Percentiles rank a stretch among this genome's conserved stretches.
Evolutionary conservation across 2,888 invertebrate species (phyloP).

Genomic region (Pterostichus niger): DNA sequence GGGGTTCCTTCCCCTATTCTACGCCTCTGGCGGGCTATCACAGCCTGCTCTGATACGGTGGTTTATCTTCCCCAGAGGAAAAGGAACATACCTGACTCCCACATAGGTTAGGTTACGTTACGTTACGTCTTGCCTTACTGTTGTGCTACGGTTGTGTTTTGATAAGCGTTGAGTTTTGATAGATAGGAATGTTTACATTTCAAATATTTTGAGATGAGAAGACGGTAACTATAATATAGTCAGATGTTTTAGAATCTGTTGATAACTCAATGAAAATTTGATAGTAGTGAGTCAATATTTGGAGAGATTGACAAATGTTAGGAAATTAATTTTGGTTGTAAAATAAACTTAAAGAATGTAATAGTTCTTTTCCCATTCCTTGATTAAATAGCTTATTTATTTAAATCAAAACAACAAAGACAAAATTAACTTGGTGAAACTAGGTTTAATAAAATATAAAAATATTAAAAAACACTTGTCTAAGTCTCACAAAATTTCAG

Average conservation of each 20-base stretch:
- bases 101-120: constrained; percentile 9
- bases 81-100: constrained; percentile 11
- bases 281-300: neutral
- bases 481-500: too few relatives aligned
- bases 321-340: too few relatives aligned
- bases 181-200: constrained; percentile 43
- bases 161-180: constrained; percentile 30
- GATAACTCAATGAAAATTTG: neutral
- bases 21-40: constrained; percentile 51
- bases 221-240: neutral
- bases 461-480: too few relatives aligned
- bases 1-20: neutral
- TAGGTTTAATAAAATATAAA: too few relatives aligned
- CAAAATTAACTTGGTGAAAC: too few relatives aligned
- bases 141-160: constrained; percentile 20
- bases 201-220: constrained; percentile 27
- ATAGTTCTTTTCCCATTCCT: too few relatives aligned
- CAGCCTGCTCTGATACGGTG: constrained; percentile 47
- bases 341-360: too few relatives aligned
- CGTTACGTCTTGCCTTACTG: neutral
- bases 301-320: neutral
- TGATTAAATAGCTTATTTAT: too few relatives aligned
- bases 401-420: too few relatives aligned
- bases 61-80: constrained; percentile 58
- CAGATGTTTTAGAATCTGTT: too few relatives aligned